Conservation (phyloP, 2,113 vertebrate species). For the Plestiodon gilberti region DNA sequence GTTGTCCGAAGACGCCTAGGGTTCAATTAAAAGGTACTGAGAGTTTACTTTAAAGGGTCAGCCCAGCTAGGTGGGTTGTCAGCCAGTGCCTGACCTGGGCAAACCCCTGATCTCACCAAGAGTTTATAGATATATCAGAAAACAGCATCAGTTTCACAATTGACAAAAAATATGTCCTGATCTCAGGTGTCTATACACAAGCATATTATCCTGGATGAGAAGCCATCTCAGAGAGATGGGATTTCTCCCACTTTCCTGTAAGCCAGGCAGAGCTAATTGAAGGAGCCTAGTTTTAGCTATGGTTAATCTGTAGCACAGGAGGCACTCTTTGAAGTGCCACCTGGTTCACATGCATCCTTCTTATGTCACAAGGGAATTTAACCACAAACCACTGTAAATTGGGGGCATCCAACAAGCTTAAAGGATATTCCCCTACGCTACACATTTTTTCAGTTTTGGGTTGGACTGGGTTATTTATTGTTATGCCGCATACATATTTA, state of each 20-base stretch:
- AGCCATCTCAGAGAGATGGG: neutral
- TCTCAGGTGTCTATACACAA: too few species aligned
- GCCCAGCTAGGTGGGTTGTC: too few species aligned
- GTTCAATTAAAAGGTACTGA: too few species aligned
- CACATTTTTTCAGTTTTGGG: neutral
- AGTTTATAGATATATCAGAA: neutral
- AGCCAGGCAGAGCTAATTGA: neutral
- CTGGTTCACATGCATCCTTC: neutral
- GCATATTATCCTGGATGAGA: neutral
- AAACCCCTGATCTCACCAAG: too few species aligned
- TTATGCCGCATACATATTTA: accelerated
- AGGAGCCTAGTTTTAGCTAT: neutral
- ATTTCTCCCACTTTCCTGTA: neutral
- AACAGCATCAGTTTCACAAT: neutral
- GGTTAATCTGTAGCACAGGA: neutral
- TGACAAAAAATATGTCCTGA: neutral
- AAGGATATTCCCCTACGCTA: neutral
- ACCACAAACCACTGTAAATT: neutral
- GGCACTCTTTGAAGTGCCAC: conserved; percentile 2
- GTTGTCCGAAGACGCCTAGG: too few species aligned
- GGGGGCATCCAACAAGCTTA: neutral
- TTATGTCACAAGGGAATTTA: neutral
- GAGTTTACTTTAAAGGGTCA: too few species aligned
- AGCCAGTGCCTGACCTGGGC: too few species aligned
- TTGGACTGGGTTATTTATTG: neutral